Evolutionary conservation across 2,888 invertebrate species (phyloP).

Genomic region (Theodoxus fluviatilis): DNA sequence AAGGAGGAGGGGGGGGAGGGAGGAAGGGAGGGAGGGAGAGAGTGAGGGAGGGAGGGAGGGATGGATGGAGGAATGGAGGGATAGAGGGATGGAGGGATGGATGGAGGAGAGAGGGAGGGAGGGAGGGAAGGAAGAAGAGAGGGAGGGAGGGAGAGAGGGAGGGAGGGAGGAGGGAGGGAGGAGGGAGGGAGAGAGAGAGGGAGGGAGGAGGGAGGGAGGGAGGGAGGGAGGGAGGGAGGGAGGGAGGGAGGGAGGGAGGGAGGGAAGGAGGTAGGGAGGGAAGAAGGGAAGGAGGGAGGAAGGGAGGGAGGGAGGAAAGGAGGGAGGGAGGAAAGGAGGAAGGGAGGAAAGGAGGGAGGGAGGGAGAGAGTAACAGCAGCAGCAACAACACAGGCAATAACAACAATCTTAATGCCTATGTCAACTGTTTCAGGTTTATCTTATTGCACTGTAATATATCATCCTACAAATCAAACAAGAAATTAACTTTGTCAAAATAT

Average conservation of each 20-base stretch:
- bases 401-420: too few species aligned
- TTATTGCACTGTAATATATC: too few species aligned
- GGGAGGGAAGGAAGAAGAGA: not conserved
- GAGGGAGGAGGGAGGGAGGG: not conserved
- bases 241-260: slow-evolving; percentile 7
- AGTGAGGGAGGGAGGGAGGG: slow-evolving; percentile 18
- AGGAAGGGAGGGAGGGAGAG: not conserved
- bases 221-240: not conserved
- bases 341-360: not conserved
- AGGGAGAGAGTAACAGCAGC: slow-evolving; percentile 9
- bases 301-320: not conserved
- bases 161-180: not conserved
- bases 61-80: too few species aligned
- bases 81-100: not conserved
- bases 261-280: slow-evolving; percentile 15
- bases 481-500: too few species aligned
- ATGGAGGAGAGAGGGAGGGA: not conserved
- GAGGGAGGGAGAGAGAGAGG: not conserved
- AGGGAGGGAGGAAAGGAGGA: not conserved
- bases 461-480: too few species aligned
- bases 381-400: too few species aligned
- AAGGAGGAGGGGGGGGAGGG: not conserved
- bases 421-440: too few species aligned
- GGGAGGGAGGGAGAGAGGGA: not conserved
- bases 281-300: not conserved